Percentiles rank a stretch among this genome's conserved stretches.
Evolutionary conservation across 1,140 invertebrate genomes (phyloP).

Genomic region (Adelges cooleyi): DNA sequence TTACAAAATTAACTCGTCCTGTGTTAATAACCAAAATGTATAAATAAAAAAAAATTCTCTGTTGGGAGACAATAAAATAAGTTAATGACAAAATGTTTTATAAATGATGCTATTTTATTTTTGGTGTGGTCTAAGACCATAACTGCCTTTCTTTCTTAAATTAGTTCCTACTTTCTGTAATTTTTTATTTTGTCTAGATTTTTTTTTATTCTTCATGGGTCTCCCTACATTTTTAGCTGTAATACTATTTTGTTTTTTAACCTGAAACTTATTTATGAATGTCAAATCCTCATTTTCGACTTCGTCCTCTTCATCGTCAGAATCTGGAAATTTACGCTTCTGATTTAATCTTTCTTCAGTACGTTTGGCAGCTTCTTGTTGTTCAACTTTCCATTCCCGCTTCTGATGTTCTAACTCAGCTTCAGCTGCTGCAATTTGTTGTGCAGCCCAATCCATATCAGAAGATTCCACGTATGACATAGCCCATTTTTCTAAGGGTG

Average conservation of each 20-base stretch:
- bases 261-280: slow-evolving; percentile 38
- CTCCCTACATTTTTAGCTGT: not conserved
- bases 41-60: slow-evolving; percentile 13
- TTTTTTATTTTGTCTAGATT: not conserved
- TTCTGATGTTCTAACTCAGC: slow-evolving; percentile 83
- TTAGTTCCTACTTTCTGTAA: not conserved
- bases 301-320: slow-evolving; percentile 44
- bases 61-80: slow-evolving; percentile 23
- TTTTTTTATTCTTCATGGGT: not conserved
- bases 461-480: slow-evolving; percentile 80
- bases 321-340: slow-evolving; percentile 39
- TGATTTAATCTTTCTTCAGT: slow-evolving; percentile 42
- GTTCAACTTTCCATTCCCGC: slow-evolving; percentile 84
- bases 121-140: slow-evolving; percentile 11
- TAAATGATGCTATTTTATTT: slow-evolving; percentile 15
- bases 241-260: slow-evolving; percentile 24
- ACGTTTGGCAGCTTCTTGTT: slow-evolving; percentile 65
- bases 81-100: not conserved
- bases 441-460: slow-evolving; percentile 71
- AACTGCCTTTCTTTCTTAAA: slow-evolving; percentile 1
- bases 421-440: slow-evolving; percentile 75
- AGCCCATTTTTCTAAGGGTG: slow-evolving; percentile 84
- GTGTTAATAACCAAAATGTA: slow-evolving; percentile 6
- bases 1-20: slow-evolving; percentile 25
- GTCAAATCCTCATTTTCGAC: slow-evolving; percentile 49